These are phyloP conservation scores for Pelecanus crispus DNA, from an alignment of 2,113 vertebrate genomes.

Conservation along the genomic window DNA sequence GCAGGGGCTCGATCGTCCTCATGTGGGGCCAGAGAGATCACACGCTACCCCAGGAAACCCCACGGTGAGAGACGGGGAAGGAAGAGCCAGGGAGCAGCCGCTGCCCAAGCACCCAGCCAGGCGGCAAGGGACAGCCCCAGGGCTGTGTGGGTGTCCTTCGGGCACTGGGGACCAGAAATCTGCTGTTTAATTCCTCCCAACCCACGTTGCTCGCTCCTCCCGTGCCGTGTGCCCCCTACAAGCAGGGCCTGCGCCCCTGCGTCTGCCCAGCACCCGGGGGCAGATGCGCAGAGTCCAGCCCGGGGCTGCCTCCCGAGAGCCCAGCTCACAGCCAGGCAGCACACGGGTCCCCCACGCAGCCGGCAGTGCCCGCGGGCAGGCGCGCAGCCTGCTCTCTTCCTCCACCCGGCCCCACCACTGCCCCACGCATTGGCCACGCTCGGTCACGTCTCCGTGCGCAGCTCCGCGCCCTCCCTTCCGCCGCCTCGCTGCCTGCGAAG, in stretches of 20 bases:
- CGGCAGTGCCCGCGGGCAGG: neutral
- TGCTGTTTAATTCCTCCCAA: neutral
- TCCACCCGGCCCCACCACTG: neutral
- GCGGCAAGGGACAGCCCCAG: accelerated
- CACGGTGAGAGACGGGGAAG: neutral
- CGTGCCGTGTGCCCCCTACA: accelerated
- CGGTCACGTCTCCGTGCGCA: accelerated
- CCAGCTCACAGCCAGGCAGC: neutral
- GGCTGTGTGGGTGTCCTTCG: accelerated
- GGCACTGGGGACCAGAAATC: neutral
- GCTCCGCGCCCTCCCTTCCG: neutral
- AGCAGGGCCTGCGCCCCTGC: too few relatives aligned
- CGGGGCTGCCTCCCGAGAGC: neutral
- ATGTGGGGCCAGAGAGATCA: neutral
- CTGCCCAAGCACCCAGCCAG: neutral
- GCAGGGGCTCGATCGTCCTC: accelerated
- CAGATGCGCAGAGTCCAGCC: neutral
- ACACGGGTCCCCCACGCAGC: neutral
- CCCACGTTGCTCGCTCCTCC: accelerated
- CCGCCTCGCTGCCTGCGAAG: neutral
- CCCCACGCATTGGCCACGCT: neutral
- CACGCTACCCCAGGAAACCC: neutral
- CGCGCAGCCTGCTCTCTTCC: neutral
- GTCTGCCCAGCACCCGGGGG: neutral
- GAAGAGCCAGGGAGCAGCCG: accelerated